Base-by-base conservation (phyloP, 2,113 vertebrate genomes). In the Spizaetus ornatus region DNA sequence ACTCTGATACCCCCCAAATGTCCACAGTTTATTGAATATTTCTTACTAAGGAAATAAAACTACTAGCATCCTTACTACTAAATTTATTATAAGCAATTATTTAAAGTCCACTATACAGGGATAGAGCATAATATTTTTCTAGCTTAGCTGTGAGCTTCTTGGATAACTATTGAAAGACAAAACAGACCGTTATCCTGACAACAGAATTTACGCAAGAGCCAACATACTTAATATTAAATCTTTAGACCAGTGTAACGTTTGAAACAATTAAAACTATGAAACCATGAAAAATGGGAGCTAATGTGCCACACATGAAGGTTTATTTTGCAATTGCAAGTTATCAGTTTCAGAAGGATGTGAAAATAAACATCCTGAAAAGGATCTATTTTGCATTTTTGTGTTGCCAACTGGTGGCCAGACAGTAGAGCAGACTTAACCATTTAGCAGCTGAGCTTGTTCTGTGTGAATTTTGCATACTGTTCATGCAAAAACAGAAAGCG, bases 351-450 rank as follows among this genome's bases (percentile, higher is more conserved):
- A 93, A 93, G 96, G 96, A 97, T 97, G 95, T 97, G 97, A 97
- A 97, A 97, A 97, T 97, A 97, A 97, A 97, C 96, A 97, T 97
- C 97, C 95, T 96, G 95, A 96, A 97, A 96, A 88, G 97, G 84
- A 96, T 96, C 95, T 96, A 95, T 94, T 97, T 97, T 97, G 94
- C 96, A 97, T 97, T 97, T 97, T 96, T 93, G 94, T 97, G 89
- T 97, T 97, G 97, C 97, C 96, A 97, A 97, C 95, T 97, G 97
- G 96, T 95, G 87, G 95, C 93, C 95, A 96, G 96, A 97, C 93
- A 95, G 95, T 94, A 94, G 79, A 97, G 95, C 91, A 93, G 84
- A 95, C 85, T 97, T 97, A 97, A 97, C 95, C 79, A 59, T 95
- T 97, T 97, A 90, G 91, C 47, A 82, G 45, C 97, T 89, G 89